Conservation (phyloP, 2,888 invertebrate genomes). For the Arrhopalites spinosus region DNA sequence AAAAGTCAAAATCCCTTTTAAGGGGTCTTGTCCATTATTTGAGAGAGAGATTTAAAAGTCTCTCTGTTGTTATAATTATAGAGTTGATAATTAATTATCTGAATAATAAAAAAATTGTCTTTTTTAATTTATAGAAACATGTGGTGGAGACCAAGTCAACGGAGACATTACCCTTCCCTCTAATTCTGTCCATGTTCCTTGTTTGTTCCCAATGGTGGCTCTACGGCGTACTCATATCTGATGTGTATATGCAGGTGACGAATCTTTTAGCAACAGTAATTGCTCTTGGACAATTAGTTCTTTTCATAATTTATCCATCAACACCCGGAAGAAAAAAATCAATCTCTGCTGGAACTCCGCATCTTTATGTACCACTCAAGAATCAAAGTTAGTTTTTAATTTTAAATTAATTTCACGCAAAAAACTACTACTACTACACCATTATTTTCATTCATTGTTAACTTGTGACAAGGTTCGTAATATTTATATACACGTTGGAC, state of each 20-base stretch:
- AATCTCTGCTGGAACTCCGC: background rate
- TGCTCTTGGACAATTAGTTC: constrained; percentile 65
- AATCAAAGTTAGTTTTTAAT: constrained; percentile 17
- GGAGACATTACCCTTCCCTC: constrained; percentile 83
- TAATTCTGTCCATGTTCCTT: constrained; percentile 80
- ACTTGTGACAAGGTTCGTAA: too few species aligned
- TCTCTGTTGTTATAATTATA: too few species aligned
- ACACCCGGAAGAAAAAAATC: constrained; percentile 59
- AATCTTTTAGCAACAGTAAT: constrained; percentile 55
- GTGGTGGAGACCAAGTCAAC: constrained; percentile 82
- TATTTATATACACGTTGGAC: too few species aligned
- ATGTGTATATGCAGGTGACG: constrained; percentile 74
- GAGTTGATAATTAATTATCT: too few species aligned
- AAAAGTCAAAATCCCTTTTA: too few species aligned
- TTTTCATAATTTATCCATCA: constrained; percentile 72
- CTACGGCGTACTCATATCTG: constrained; percentile 77
- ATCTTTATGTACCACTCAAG: constrained; percentile 18
- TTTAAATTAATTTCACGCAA: too few species aligned
- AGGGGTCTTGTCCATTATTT: too few species aligned
- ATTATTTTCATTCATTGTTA: too few species aligned
- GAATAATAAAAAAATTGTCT: too few species aligned
- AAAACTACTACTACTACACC: too few species aligned
- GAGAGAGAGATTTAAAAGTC: too few species aligned
- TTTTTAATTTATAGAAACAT: constrained; percentile 65
- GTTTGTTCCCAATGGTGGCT: constrained; percentile 79